A percentile compares a stretch with the other conserved stretches of the same genome.
These are phyloP conservation scores for Pyrocephalus nanus DNA, from an alignment of 2,797 vertebrate species.

Conservation along the genomic window DNA sequence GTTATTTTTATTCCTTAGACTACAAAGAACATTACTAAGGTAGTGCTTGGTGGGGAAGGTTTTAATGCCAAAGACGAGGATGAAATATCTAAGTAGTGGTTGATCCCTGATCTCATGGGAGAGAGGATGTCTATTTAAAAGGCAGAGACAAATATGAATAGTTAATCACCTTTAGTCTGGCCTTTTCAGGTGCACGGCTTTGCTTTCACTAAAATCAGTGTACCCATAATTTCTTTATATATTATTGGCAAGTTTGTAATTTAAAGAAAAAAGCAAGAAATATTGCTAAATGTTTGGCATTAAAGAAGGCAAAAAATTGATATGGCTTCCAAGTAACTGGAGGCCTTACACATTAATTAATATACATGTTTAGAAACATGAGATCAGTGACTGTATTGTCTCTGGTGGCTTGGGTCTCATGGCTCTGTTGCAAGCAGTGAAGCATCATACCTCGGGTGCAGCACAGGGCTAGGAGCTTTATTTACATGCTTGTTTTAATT, in stretches of 20 bases:
- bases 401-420: background rate
- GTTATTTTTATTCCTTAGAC: background rate
- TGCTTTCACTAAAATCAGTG: background rate
- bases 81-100: slow-evolving; percentile 22
- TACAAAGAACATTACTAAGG: background rate
- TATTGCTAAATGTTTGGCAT: background rate
- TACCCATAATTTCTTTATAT: background rate
- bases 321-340: background rate
- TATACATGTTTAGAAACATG: background rate
- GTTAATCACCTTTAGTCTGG: background rate
- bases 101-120: slow-evolving; percentile 50
- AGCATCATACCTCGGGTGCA: background rate
- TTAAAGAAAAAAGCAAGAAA: background rate
- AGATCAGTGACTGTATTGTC: background rate
- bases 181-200: background rate
- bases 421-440: background rate
- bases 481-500: background rate
- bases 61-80: background rate
- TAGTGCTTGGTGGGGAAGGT: background rate
- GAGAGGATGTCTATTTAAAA: slow-evolving; percentile 15
- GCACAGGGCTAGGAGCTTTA: background rate
- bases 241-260: background rate
- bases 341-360: background rate
- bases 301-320: background rate
- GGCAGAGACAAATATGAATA: slow-evolving; percentile 25